phyloP scores from a whole-genome alignment of 2,888 invertebrate species.

The Poecilobothrus nobilitatus region DNA sequence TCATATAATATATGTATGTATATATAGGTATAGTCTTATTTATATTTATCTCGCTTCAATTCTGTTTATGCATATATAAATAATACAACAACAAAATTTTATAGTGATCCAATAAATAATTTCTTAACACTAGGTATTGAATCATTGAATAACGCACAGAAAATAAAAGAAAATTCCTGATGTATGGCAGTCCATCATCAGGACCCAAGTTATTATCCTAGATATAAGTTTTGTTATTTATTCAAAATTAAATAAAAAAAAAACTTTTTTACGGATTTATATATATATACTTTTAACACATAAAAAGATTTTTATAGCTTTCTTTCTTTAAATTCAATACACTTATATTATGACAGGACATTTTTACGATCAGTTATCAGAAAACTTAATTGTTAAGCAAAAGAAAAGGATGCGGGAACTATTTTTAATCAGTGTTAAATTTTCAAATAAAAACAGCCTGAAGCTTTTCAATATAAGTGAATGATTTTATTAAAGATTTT shows the following conservation, averaged over 20 bases:
- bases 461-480: background rate
- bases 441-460: background rate
- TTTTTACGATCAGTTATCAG: background rate
- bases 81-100: too few species aligned
- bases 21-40: too few species aligned
- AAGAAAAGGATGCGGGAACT: background rate
- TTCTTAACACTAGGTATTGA: too few species aligned
- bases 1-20: too few species aligned
- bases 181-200: constrained; percentile 3
- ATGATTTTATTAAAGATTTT: background rate
- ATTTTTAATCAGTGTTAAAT: background rate
- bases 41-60: too few species aligned
- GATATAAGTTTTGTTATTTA: background rate
- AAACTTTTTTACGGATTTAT: background rate
- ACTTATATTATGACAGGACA: background rate
- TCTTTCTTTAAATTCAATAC: background rate
- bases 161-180: too few species aligned
- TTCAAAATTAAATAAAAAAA: background rate
- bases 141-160: too few species aligned
- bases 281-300: background rate
- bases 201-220: background rate
- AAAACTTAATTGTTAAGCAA: too few species aligned
- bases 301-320: background rate
- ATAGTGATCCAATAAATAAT: too few species aligned
- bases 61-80: too few species aligned